Base-by-base conservation (phyloP, 2,797 vertebrate species). In the Taenioides sp. region DNA sequence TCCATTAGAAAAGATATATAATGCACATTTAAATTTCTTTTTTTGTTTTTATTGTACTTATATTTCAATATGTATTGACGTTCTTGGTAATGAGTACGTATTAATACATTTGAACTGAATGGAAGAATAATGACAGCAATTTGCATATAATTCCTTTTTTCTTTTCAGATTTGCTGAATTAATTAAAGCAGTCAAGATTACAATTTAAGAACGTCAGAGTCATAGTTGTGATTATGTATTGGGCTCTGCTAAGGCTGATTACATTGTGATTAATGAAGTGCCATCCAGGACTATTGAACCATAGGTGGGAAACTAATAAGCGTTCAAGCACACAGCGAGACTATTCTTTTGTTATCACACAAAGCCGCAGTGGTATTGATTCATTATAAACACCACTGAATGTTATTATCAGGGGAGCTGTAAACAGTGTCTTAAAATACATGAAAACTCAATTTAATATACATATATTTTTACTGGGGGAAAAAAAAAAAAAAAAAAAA, bases 281-380 rank as follows among this genome's bases (percentile, higher is more conserved):
- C 23, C 40, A 40, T 65, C 6, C 7, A 10, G 9, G 16, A 65
- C 1, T 22, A 65, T 49, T 49, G 61, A 63, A 22, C 61, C 61
- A n/a, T 63, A 37, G 28, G 61, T 37, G 34, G 31, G 59, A 63
- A 63, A 63, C 61, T 40, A 43, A 43, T 63, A n/a, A 63, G 34
- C 11, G 9, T 22, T 63, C 34, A n/a, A 43, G 9, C 61, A 18
- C 25, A 10, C 60, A 62, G 28, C 18, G 4, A 20, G 27, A 20
- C 18, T 20, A 22, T 61, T 62, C 7, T 62, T 62, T 34, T n/a
- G 27, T 62, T 62, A 37, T n/a, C 60, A 62, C 20, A 62, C 60
- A 37, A 62, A 62, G 20, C 7, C 27, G 14, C 31, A 20, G 2
- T n/a, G 5, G 59, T 17, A 61, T 61, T 34, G 34, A 16, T 2